Base-by-base conservation (phyloP, 2,797 vertebrate genomes). In the Arrhamphus sclerolepis region DNA sequence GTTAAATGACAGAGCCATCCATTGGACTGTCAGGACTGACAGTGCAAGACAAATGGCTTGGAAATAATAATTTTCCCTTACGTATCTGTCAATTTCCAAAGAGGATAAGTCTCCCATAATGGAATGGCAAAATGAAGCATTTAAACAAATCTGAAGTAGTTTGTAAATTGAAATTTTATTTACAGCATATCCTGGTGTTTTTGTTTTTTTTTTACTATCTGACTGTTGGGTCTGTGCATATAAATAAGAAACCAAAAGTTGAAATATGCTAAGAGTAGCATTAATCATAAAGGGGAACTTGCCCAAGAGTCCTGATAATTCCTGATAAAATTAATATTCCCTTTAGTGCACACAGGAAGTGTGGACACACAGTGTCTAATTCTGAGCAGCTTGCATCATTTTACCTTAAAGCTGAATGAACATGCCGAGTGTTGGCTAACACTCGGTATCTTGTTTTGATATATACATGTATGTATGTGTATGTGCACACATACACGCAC, bases 1-100 rank as follows among this genome's bases (percentile, higher is more conserved):
- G 86, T 89, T 87, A 83, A 66, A 80, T 70, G 70, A 87, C 74
- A 77, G 86, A 84, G 72, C 75, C 81, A 89, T 89, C 81, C 59
- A 87, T 89, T 81, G 56, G 24, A 43, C 72, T 83, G 89, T 87
- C 84, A 77, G 56, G 60, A 62, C 39, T 81, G 83, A 76, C 87
- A 66, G 70, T 14, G 56, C 47, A 77, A 87, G 88, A 90, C 81
- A 87, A 89, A 89, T 40, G 65, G 82, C 75, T 62, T n/a, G 56
- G 82, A 87, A 70, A 77, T 68, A 76, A 89, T 84, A 74, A 88
- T 82, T 87, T 87, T 76, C 67, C 79, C 66, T 84, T 80, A 26
- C 24, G 24, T 6, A 87, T 87, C 70, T 75, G 80, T 66, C 65
- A 47, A 49, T 61, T 82, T 34, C 64, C 46, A 59, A 84, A 40